Percentiles rank a stretch among this genome's conserved stretches.
These are phyloP conservation scores for Latheticus oryzae DNA, from an alignment of 2,888 invertebrate genomes.

Conservation along the genomic window DNA sequence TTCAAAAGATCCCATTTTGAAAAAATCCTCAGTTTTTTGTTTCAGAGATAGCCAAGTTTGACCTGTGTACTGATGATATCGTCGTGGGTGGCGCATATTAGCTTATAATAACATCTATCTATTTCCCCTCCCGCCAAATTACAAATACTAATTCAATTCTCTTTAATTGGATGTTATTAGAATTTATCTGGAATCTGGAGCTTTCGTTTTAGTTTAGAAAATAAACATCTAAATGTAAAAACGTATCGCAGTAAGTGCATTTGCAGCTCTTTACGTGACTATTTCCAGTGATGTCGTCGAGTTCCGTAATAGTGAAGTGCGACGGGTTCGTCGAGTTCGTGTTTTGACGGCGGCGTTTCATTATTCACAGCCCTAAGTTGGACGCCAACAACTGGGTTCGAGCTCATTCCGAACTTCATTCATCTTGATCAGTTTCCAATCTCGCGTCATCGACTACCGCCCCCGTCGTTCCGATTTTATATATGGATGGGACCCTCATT, in stretches of 20 bases:
- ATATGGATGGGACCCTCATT: conserved; percentile 24
- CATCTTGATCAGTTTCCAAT: conserved; percentile 63
- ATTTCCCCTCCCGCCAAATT: conserved; percentile 33
- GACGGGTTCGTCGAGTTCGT: conserved; percentile 38
- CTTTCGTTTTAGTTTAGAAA: conserved; percentile 16
- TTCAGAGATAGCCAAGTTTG: no score
- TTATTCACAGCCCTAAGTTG: conserved; percentile 47
- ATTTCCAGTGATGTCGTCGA: conserved; percentile 6
- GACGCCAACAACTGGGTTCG: conserved; percentile 25
- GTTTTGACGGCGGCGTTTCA: conserved; percentile 49
- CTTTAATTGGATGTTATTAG: conserved; percentile 39
- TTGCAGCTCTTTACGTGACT: conserved; percentile 1
- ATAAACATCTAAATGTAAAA: conserved; percentile 16
- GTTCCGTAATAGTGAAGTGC: conserved; percentile 16
- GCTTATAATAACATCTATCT: conserved; percentile 33
- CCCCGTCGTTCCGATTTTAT: conserved; percentile 32
- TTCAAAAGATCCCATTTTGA: conserved; percentile 7
- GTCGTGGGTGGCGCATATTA: conserved; percentile 35
- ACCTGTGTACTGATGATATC: conserved; percentile 10
- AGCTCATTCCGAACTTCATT: conserved; percentile 57
- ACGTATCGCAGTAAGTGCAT: conserved; percentile 12
- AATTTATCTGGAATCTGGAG: conserved; percentile 30
- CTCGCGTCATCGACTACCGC: conserved; percentile 56
- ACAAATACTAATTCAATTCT: conserved; percentile 36
- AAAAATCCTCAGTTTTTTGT: no score